phyloP scores from a whole-genome alignment of 2,888 invertebrate species.

The Trachelus tabidus region DNA sequence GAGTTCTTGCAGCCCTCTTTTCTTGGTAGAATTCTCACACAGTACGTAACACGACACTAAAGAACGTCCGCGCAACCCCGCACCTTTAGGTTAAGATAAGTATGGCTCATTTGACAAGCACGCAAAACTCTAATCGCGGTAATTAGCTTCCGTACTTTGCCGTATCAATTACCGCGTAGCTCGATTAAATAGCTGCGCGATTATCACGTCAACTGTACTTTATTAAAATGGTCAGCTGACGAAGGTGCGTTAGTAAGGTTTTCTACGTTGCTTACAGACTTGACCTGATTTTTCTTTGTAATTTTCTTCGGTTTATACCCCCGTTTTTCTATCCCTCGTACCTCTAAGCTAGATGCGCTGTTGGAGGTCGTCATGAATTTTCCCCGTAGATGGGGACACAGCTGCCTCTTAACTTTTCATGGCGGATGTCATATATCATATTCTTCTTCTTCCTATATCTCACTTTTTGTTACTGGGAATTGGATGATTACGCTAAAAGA shows the following conservation, averaged over 20 bases:
- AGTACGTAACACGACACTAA: background rate
- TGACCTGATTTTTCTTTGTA: background rate
- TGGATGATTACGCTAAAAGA: background rate
- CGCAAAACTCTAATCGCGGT: background rate
- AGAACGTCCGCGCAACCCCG: background rate
- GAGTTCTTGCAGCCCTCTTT: background rate
- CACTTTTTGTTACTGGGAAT: background rate
- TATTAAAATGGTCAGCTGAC: background rate
- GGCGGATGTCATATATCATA: background rate
- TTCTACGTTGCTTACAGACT: background rate
- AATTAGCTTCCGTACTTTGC: background rate
- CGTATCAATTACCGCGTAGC: background rate
- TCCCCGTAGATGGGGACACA: background rate
- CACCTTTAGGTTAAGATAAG: background rate
- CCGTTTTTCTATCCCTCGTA: background rate
- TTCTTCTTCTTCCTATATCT: background rate
- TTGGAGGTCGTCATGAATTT: background rate
- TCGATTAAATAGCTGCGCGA: background rate
- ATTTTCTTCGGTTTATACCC: background rate
- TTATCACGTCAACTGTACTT: background rate
- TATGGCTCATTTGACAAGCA: background rate
- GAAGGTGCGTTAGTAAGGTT: background rate
- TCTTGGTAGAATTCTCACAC: background rate
- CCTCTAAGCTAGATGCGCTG: too few relatives aligned
- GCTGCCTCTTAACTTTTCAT: background rate